A percentile compares a stretch with the other conserved stretches of the same genome.
These are phyloP conservation scores for Zosterops japonicus DNA, from an alignment of 2,113 vertebrate species.

Conservation along the genomic window DNA sequence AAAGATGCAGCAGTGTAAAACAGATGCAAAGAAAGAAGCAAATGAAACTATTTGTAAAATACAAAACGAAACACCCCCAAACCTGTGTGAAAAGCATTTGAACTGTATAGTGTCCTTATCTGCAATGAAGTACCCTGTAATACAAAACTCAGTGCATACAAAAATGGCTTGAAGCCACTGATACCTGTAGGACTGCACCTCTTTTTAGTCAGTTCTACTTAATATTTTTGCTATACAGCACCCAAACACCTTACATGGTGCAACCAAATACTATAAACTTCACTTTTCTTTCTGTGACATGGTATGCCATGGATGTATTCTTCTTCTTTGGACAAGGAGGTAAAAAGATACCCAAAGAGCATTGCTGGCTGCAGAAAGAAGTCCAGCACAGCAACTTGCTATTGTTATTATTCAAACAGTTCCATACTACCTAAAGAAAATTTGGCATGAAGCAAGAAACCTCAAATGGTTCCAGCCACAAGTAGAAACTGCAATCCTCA, in stretches of 20 bases:
- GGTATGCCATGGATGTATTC: neutral
- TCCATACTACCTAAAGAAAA: neutral
- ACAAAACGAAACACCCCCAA: neutral
- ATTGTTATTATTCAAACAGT: neutral
- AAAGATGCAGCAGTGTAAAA: neutral
- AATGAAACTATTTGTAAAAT: neutral
- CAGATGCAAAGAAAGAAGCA: neutral
- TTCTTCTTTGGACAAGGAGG: neutral
- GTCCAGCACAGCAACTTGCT: neutral
- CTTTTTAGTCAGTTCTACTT: neutral
- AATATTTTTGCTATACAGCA: neutral
- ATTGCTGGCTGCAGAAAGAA: neutral
- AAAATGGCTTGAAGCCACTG: neutral
- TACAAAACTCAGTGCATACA: neutral
- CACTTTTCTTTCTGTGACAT: neutral
- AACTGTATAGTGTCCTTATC: neutral
- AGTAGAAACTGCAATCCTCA: neutral
- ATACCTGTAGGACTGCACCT: neutral
- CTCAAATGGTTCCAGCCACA: neutral
- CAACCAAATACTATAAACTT: neutral
- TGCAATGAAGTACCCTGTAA: neutral
- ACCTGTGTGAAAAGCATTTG: neutral
- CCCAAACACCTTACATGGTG: neutral
- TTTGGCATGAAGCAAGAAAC: rapidly evolving
- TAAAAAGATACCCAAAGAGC: neutral